Percentiles rank a stretch among this genome's conserved stretches.
phyloP scores from a whole-genome alignment of 2,888 invertebrate species.

The Xylota sylvarum region DNA sequence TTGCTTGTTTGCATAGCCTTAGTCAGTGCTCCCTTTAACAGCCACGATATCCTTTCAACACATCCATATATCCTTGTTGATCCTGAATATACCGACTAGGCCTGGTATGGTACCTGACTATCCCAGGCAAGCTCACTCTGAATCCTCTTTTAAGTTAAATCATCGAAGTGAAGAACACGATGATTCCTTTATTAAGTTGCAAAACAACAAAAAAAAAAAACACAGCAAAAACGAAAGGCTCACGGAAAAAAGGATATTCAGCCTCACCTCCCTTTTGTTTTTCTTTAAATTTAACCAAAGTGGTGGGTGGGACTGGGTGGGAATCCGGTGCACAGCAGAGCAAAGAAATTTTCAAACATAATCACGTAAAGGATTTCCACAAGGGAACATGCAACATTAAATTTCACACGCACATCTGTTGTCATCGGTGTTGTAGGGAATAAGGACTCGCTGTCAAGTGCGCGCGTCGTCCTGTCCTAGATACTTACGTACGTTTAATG shows the following conservation, averaged over 20 bases:
- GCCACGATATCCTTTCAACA: slow-evolving; percentile 35
- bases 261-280: slow-evolving; percentile 20
- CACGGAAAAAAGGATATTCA: slow-evolving; percentile 21
- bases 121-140: slow-evolving; percentile 3
- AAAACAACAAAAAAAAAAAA: background rate
- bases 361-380: slow-evolving; percentile 71
- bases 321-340: slow-evolving; percentile 15
- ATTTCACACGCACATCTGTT: slow-evolving; percentile 64
- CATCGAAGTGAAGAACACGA: slow-evolving; percentile 65
- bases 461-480: slow-evolving; percentile 39
- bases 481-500: slow-evolving; percentile 50
- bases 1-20: slow-evolving; percentile 38
- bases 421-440: background rate
- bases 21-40: slow-evolving; percentile 21
- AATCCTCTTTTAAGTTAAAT: slow-evolving; percentile 53
- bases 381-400: slow-evolving; percentile 71
- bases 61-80: slow-evolving; percentile 58
- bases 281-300: slow-evolving; percentile 42
- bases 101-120: slow-evolving; percentile 27
- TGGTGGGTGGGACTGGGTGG: background rate
- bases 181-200: slow-evolving; percentile 67
- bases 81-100: slow-evolving; percentile 22
- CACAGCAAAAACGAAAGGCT: background rate
- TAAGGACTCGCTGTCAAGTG: slow-evolving; percentile 20
- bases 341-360: slow-evolving; percentile 65